Base-by-base conservation (phyloP, 1,140 invertebrate species). In the Chlorops oryzae region DNA sequence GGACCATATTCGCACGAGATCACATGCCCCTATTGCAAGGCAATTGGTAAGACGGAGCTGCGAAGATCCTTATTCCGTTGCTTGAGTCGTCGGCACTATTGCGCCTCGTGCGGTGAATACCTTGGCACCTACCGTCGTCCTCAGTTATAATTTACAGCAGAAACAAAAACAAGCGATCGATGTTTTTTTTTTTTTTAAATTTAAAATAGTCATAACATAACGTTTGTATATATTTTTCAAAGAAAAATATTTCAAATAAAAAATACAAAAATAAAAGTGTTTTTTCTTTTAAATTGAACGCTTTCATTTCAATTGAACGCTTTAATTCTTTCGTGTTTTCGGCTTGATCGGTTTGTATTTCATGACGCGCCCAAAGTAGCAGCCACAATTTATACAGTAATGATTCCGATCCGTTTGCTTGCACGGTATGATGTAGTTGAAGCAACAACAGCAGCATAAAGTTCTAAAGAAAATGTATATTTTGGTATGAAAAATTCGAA, bases 391-490 rank as follows among this genome's bases (percentile, higher is more conserved):
- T 52, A 58, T 59, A 21, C 66, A 70, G 23, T 70, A 70, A 54
- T 70, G 66, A 44, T 67, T 70, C 20, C 62, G 55, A 50, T 70
- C 66, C 10, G 62, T 69, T 47, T 66, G 62, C 47, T 66, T 65
- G 54, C 62, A 69, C 47, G 63, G 62, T 42, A 59, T 47, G 39
- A 41, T 50, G 37, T 66, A 70, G 47, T 69, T 48, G 50, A 66
- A 48, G 27, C 66, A 70, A 40, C 57, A 70, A 50, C 66, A 70
- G 21, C 66, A 70, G 32, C 66, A 70, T 20, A 52, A 63, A 35
- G 55, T 56, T 35, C 66, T 69, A 28, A 41, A 12, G 17, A 25
- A 43, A 25, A 52, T 7, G 41, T 40, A 21, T 7, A 20, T 22
- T 42, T 20, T 24, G 27, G 6, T 44, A 24, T 22, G 22, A 13